These are phyloP conservation scores for Cactoblastis cactorum DNA, from an alignment of 2,888 invertebrate species.

Conservation along the genomic window DNA sequence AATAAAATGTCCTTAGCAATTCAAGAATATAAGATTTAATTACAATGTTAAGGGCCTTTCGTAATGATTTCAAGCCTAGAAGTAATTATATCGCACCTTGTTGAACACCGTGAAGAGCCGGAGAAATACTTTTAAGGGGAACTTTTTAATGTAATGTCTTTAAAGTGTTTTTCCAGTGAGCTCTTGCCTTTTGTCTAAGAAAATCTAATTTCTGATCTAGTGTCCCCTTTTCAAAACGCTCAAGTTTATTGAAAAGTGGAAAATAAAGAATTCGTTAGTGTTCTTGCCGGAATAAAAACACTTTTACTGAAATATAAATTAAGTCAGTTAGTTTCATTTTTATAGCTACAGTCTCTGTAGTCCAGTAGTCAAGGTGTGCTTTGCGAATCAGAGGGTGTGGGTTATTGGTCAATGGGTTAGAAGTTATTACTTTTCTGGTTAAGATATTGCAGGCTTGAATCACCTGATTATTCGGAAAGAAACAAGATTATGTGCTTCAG, in stretches of 20 bases:
- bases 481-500: no score
- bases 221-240: not conserved
- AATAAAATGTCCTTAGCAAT: no score
- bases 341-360: no score
- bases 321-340: no score
- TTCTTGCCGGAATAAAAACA: not conserved
- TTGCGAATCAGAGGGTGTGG: no score
- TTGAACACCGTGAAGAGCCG: not conserved
- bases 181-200: conserved; percentile 1
- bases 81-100: conserved; percentile 3
- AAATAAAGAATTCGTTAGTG: not conserved
- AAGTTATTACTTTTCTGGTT: no score
- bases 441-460: no score
- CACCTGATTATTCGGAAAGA: no score
- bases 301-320: not conserved
- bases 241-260: not conserved
- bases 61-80: not conserved
- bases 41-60: not conserved
- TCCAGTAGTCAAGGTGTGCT: no score
- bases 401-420: no score
- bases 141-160: not conserved
- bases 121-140: not conserved
- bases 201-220: conserved; percentile 6
- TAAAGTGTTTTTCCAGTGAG: not conserved
- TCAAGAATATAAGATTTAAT: not conserved